phyloP scores from a whole-genome alignment of 2,888 invertebrate genomes.

The Dryobotodes eremita region DNA sequence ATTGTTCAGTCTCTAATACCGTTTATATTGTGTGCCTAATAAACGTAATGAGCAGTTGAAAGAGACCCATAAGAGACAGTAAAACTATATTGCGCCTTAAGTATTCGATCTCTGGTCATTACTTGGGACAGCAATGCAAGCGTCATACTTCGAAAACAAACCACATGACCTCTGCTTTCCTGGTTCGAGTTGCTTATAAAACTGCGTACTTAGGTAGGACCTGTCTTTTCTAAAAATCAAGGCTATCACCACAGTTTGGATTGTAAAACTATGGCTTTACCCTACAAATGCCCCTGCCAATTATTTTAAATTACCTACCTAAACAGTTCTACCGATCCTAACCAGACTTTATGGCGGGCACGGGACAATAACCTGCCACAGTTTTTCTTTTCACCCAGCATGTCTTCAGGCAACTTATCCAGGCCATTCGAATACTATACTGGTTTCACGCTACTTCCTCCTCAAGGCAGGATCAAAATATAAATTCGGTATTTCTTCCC shows the following conservation, averaged over 20 bases:
- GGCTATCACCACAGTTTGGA: not conserved
- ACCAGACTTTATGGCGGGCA: not conserved
- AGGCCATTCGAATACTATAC: not conserved
- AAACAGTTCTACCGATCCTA: not conserved
- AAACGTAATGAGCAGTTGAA: not conserved
- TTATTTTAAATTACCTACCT: not conserved
- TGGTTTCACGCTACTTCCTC: not conserved
- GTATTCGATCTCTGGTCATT: not conserved
- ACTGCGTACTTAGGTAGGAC: not conserved
- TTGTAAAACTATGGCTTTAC: not conserved
- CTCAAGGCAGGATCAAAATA: too few relatives aligned
- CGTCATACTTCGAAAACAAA: not conserved
- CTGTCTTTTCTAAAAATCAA: not conserved
- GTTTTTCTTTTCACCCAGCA: not conserved
- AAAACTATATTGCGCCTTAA: not conserved
- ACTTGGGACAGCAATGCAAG: not conserved
- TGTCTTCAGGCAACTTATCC: not conserved
- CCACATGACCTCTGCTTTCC: not conserved
- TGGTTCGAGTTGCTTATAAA: not conserved
- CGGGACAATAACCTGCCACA: not conserved
- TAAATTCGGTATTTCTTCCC: too few relatives aligned
- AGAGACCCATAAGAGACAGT: not conserved
- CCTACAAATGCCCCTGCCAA: too few relatives aligned
- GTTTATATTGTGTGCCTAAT: too few relatives aligned
- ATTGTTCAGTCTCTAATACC: not conserved